Evolutionary conservation across 92 coral and sea anemone species (phyloP), one percentile per base, ranked within the genome.

Genomic region (Porites cylindrica): DNA sequence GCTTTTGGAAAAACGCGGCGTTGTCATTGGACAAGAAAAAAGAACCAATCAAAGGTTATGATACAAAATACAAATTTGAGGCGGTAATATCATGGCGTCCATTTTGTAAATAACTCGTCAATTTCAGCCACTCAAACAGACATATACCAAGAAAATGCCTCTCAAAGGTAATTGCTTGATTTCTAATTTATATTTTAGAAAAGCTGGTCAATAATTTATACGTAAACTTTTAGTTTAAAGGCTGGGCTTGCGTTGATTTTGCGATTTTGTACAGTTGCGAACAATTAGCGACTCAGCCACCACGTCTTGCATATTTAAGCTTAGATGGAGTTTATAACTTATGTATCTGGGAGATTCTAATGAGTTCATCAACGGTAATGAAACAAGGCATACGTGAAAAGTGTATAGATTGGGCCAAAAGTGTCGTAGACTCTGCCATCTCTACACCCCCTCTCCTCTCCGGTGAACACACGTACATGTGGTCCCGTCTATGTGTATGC

Each of bases 31-130:
- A 19, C 18, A 80, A 20, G 32, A 66, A 20, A 10, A 12, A 11
- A 23, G n/a, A 21, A 11, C 96, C 96, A 93, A 93, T 93, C 82
- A 83, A 7, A 86, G 29, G 63, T 21, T 6, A 63, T 43, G 90
- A 53, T 84, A 66, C 89, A 86, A 93, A 93, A 90, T 90, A 84
- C 91, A 80, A 90, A 93, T 1, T 32, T 53, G 26, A 2, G 7
- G 56, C 24, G 78, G 9, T 2, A 20, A 38, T 38, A 38, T 38
- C 47, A 54, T 19, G 65, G 75, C 26, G 51, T n/a, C 66, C 76
- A 68, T 81, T n/a, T 81, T 81, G 85, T 38, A 38, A 38, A 38
- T 38, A 4, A 38, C 47, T 38, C 47, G 6, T 38, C 47, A 38
- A 38, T 23, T 2, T 24, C 1, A 52, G 7, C 32, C 16, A 17